Base-by-base conservation (phyloP, 2,797 vertebrate species). In the Sebastolobus alascanus region DNA sequence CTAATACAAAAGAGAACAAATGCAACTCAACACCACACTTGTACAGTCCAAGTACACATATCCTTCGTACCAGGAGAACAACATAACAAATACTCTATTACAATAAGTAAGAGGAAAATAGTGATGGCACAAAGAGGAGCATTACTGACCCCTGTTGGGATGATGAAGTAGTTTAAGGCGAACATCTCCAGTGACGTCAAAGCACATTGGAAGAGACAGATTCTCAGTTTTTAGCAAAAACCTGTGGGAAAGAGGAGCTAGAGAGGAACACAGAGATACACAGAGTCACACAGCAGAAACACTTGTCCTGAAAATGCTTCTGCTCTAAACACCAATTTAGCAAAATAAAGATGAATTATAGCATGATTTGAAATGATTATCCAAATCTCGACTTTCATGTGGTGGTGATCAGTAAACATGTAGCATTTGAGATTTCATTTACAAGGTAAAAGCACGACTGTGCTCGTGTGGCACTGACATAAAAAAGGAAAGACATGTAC, bases 91-190 rank as follows among this genome's bases (percentile, higher is more conserved):
- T 5, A 16, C 29, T n/a, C 18, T 0, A 13, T 29, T 27, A 7
- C 4, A 20, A 66, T 38, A 38, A 10, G 25, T 27, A 3, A 66
- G 46, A 40, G 37, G 33, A 12, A 35, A 35, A 61, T 25, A 25
- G 5, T 63, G 20, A 54, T 6, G 14, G 1, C 2, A 69, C 3
- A 73, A 16, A 75, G 8, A 64, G 18, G 22, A 46, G 31, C 20
- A 70, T 70, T 72, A 89, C 88, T 90, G 80, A 96, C 96, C 93
- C 29, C 72, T 84, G 68, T 16, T 84, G 72, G 90, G 73, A 73
- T 89, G 76, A 40, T 90, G 80, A 50, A 96, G 80, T 8, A 96
- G 90, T 88, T 83, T 90, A n/a, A 96, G 87, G 11, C 9, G 16
- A 7, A 25, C 12, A 0, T 7, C 0, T 52, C 52, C 66, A 46